Evolutionary conservation across 2,888 invertebrate genomes (phyloP).

Genomic region (Sphaerophoria rueppellii): DNA sequence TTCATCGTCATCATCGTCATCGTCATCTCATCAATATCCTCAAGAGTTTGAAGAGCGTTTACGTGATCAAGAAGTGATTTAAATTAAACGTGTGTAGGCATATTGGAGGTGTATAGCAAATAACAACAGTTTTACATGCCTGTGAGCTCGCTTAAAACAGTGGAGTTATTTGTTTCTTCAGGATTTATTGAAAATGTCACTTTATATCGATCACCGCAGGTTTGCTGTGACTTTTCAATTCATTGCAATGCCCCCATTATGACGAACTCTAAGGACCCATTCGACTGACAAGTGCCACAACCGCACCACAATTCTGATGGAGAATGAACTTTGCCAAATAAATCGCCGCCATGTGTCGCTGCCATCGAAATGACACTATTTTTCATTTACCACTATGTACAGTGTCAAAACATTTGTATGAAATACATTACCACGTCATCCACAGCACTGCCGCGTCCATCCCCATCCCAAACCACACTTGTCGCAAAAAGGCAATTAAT

Average conservation of each 20-base stretch:
- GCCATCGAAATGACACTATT: background rate
- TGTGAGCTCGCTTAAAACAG: background rate
- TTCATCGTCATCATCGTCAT: no score
- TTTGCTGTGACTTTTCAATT: no score
- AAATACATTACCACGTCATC: background rate
- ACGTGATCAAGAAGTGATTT: constrained; percentile 12
- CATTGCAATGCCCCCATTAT: background rate
- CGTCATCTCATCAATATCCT: constrained; percentile 12
- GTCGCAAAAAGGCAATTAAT: constrained; percentile 57
- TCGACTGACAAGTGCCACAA: constrained; percentile 48
- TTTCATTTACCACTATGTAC: background rate
- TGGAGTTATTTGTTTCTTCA: no score
- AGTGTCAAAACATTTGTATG: constrained; percentile 12
- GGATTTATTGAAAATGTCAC: no score
- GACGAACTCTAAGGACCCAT: constrained; percentile 30
- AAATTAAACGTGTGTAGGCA: background rate
- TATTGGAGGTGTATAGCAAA: background rate
- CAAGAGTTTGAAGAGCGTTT: background rate
- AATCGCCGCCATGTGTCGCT: constrained; percentile 22
- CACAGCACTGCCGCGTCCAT: background rate
- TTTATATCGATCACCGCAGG: no score
- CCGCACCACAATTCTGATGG: background rate
- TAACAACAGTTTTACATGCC: background rate
- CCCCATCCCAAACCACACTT: background rate
- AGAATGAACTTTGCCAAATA: constrained; percentile 40